A percentile compares a stretch with the other conserved stretches of the same genome.
Evolutionary conservation across 2,113 vertebrate species (phyloP).

Genomic region (Mormyrus iriodes): DNA sequence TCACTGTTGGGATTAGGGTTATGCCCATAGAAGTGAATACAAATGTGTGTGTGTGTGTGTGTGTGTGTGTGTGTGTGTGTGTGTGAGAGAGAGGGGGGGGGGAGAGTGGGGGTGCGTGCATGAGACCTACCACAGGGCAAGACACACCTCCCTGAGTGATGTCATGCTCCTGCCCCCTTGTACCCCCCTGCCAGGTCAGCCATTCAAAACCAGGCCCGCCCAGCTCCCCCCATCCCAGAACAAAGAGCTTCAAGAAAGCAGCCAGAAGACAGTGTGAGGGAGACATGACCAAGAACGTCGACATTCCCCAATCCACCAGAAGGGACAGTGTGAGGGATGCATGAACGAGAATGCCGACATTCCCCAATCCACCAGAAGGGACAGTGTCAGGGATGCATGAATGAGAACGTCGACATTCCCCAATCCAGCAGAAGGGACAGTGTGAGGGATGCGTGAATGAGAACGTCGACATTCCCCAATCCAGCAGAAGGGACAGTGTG

Average conservation of each 20-base stretch:
- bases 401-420: no score
- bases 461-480: no score
- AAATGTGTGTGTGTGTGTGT: neutral
- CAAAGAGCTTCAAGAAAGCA: slow-evolving; percentile 9
- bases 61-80: slow-evolving; percentile 7
- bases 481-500: neutral
- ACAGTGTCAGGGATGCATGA: no score
- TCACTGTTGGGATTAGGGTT: neutral
- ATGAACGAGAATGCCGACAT: no score
- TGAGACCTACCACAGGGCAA: neutral
- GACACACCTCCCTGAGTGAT: slow-evolving; percentile 14
- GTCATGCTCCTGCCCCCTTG: slow-evolving; percentile 16
- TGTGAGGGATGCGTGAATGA: no score
- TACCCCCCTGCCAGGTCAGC: neutral
- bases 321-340: neutral
- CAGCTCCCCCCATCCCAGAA: slow-evolving; percentile 7
- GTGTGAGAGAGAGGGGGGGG: slow-evolving; percentile 24
- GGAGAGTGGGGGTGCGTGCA: slow-evolving; percentile 43
- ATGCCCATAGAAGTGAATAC: neutral
- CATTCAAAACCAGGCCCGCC: slow-evolving; percentile 13
- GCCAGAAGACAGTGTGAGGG: slow-evolving; percentile 1
- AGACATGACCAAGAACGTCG: neutral
- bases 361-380: no score
- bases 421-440: no score
- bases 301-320: neutral